phyloP scores from a whole-genome alignment of 2,797 vertebrate species.

The Acanthornis magna region DNA sequence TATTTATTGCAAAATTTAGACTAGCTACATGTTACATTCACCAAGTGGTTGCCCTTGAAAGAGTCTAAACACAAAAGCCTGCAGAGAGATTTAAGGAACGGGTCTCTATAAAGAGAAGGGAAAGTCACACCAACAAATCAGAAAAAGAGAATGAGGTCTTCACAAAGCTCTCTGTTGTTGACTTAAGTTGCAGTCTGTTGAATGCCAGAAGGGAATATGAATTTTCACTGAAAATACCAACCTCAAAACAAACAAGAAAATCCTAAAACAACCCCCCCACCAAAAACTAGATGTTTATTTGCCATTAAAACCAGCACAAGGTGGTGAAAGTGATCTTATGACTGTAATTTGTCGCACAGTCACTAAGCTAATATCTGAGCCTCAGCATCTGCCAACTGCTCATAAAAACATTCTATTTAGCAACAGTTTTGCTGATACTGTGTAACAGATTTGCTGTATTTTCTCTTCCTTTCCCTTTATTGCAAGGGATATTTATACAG shows the following conservation, averaged over 20 bases:
- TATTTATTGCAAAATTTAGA: not conserved
- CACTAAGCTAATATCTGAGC: not conserved
- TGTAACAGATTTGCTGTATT: not conserved
- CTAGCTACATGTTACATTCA: not conserved
- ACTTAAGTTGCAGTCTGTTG: not conserved
- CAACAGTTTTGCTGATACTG: not conserved
- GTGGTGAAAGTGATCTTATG: not conserved
- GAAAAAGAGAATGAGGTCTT: not conserved
- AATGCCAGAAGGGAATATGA: not conserved
- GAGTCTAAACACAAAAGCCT: not conserved
- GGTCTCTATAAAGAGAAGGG: not conserved
- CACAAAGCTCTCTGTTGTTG: not conserved
- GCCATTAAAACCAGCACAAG: not conserved
- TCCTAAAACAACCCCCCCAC: fast-evolving
- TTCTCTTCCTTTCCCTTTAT: not conserved
- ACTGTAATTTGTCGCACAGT: not conserved
- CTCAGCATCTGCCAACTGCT: not conserved
- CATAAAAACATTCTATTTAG: not conserved
- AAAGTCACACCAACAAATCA: not conserved
- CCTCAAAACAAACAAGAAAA: not conserved
- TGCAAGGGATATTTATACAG: not conserved
- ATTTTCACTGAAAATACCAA: not conserved
- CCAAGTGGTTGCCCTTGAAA: not conserved
- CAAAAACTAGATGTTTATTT: not conserved
- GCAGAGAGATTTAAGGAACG: not conserved